Conservation (phyloP, 2,113 vertebrate species). For the Erinaceus europaeus region DNA sequence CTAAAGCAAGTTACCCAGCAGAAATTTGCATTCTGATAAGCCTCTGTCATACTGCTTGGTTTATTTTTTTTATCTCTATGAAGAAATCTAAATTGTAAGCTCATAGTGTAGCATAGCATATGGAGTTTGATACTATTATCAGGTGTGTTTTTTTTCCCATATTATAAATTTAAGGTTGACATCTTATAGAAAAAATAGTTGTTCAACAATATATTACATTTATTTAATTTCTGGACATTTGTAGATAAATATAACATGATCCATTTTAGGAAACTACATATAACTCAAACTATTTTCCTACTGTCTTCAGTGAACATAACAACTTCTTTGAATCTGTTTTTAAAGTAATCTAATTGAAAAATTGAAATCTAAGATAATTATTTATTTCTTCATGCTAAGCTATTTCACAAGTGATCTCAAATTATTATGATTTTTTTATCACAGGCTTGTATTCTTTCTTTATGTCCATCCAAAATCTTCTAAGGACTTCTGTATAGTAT, state of each 20-base stretch:
- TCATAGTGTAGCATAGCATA: neutral
- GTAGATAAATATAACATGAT: neutral
- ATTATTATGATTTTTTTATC: neutral
- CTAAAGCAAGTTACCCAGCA: neutral
- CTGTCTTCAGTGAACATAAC: neutral
- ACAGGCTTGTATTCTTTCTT: conserved; percentile 7
- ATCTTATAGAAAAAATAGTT: neutral
- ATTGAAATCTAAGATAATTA: neutral
- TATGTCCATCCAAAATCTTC: neutral
- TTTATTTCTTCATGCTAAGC: neutral
- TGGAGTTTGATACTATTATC: neutral
- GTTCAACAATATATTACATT: neutral
- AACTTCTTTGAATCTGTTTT: neutral
- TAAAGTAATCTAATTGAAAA: conserved; percentile 23
- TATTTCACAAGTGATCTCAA: neutral
- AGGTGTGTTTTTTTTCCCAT: neutral
- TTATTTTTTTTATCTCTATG: neutral
- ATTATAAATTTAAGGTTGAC: neutral
- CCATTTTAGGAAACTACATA: neutral
- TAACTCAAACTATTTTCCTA: neutral
- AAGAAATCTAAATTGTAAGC: neutral
- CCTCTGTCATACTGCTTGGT: neutral
- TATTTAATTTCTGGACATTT: neutral
- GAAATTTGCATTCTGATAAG: neutral
- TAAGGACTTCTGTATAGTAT: neutral